Evolutionary conservation across 2,113 vertebrate genomes (phyloP).

Genomic region (Cervus canadensis): DNA sequence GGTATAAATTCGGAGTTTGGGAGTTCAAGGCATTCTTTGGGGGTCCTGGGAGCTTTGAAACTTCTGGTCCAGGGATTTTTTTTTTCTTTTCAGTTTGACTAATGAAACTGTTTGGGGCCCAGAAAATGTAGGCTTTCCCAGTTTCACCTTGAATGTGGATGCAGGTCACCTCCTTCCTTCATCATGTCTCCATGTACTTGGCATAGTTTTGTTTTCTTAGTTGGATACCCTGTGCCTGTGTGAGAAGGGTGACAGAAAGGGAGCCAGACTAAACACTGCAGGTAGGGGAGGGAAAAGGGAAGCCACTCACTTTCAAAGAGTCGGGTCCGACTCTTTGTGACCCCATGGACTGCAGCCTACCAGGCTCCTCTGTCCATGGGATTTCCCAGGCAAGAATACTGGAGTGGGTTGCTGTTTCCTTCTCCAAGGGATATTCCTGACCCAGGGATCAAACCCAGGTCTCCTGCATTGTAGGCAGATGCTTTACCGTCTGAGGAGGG

Average conservation of each 20-base stretch:
- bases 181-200: constrained; percentile 79
- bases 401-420: background rate
- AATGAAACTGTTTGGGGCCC: constrained; percentile 69
- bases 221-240: constrained; percentile 84
- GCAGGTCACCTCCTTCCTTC: constrained; percentile 74
- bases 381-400: background rate
- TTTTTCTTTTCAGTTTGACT: constrained; percentile 97
- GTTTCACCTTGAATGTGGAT: constrained; percentile 77
- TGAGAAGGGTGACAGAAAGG: constrained; percentile 77
- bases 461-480: background rate
- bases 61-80: constrained; percentile 95
- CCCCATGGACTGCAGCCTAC: background rate
- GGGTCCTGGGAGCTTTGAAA: constrained; percentile 94
- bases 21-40: constrained; percentile 94
- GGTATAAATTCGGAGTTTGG: background rate
- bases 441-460: background rate
- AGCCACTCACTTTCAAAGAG: background rate
- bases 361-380: background rate
- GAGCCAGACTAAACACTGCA: constrained; percentile 64
- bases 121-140: constrained; percentile 71
- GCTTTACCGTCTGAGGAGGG: background rate
- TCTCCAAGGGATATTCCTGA: background rate
- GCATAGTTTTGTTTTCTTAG: constrained; percentile 80
- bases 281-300: constrained; percentile 36
- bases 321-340: fast-evolving